A percentile compares a stretch with the other conserved stretches of the same genome.
Evolutionary conservation across 2,888 invertebrate species (phyloP).

Genomic region (Acanthococcus lagerstroemiae): DNA sequence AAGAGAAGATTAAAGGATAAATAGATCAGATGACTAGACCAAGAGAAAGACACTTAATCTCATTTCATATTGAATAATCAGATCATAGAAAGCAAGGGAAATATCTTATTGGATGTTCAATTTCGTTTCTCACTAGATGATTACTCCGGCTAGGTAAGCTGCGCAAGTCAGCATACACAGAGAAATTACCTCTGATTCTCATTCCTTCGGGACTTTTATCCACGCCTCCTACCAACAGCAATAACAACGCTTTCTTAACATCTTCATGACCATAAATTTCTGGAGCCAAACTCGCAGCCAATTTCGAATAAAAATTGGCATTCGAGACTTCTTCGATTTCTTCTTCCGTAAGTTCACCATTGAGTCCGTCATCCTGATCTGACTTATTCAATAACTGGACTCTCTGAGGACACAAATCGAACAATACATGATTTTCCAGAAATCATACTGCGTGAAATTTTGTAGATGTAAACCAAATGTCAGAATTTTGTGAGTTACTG

Average conservation of each 20-base stretch:
- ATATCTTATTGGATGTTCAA: too few relatives aligned
- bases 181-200: constrained; percentile 76
- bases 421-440: not conserved
- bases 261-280: constrained; percentile 98
- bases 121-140: too few relatives aligned
- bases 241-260: constrained; percentile 89
- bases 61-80: too few relatives aligned
- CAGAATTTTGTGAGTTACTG: too few relatives aligned
- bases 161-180: too few relatives aligned
- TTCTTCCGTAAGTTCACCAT: constrained; percentile 65
- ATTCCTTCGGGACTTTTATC: constrained; percentile 84
- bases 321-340: constrained; percentile 70
- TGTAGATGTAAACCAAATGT: too few relatives aligned
- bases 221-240: constrained; percentile 85
- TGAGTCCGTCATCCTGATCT: constrained; percentile 72
- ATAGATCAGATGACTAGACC: too few relatives aligned
- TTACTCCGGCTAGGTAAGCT: too few relatives aligned
- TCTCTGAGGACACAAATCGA: constrained; percentile 45
- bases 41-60: too few relatives aligned
- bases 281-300: constrained; percentile 89
- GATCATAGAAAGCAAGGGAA: too few relatives aligned
- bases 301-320: constrained; percentile 83
- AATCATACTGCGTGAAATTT: too few relatives aligned
- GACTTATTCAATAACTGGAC: constrained; percentile 74
- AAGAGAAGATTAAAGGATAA: too few relatives aligned